phyloP scores from a whole-genome alignment of 2,797 vertebrate genomes.

The Spinus pinus region DNA sequence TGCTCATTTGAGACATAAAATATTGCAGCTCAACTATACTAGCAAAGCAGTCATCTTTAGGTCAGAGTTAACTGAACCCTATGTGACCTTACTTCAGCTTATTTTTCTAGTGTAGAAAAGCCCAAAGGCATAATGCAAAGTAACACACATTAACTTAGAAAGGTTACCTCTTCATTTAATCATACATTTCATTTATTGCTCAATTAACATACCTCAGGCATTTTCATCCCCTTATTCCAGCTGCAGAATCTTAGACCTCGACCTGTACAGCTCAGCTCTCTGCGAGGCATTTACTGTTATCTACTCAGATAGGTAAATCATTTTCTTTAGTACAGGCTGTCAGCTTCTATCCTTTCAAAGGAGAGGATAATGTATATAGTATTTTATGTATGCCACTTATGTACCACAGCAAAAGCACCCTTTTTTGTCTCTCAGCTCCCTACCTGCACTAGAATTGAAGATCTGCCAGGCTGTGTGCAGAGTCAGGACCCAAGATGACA shows the following conservation, averaged over 20 bases:
- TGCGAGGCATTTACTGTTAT: not conserved
- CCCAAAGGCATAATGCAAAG: conserved; percentile 29
- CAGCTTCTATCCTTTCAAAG: not conserved
- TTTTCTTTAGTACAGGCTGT: not conserved
- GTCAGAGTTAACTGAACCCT: not conserved
- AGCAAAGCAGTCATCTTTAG: not conserved
- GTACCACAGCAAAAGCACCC: not conserved
- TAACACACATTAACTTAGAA: conserved; percentile 1
- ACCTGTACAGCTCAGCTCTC: not conserved
- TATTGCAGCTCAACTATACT: not conserved
- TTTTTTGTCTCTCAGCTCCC: not conserved
- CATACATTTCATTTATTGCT: conserved; percentile 45
- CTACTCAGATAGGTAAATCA: not conserved
- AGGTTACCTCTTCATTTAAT: conserved; percentile 54
- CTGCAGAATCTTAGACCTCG: not conserved
- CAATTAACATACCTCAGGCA: conserved; percentile 32
- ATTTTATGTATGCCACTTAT: not conserved
- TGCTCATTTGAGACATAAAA: not conserved
- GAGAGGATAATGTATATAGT: not conserved
- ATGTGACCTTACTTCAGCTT: not conserved
- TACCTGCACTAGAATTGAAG: not conserved
- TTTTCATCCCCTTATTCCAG: conserved; percentile 24
- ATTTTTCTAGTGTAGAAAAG: not conserved
- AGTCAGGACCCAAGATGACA: not conserved
- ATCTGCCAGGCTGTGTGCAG: too few relatives aligned